Conservation (phyloP, 2,113 vertebrate genomes). For the Nicator chloris region DNA sequence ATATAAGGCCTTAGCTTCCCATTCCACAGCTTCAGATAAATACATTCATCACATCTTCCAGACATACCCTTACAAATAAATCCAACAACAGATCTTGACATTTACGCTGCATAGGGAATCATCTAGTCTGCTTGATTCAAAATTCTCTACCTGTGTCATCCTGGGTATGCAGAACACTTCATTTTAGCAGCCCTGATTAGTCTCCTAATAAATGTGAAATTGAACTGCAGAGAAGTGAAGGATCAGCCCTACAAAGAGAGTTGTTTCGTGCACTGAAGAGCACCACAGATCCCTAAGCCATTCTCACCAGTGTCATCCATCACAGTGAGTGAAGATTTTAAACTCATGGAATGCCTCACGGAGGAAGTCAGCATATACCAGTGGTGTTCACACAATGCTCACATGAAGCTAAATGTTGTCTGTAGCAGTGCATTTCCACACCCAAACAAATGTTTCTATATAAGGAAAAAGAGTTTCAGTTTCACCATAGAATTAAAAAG, state of each 20-base stretch:
- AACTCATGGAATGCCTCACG: not conserved
- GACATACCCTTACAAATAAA: not conserved
- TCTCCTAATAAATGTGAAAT: fast-evolving
- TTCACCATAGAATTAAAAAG: too few species aligned
- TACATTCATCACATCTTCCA: not conserved
- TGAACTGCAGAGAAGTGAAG: not conserved
- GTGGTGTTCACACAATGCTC: not conserved
- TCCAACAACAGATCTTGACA: not conserved
- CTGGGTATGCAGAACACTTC: not conserved
- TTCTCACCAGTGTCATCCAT: not conserved
- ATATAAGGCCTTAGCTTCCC: not conserved
- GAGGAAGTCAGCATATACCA: not conserved
- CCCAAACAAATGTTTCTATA: too few species aligned
- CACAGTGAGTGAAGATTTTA: not conserved
- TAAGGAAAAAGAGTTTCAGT: too few species aligned
- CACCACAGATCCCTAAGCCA: not conserved
- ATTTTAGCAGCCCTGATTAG: not conserved
- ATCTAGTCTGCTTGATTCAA: not conserved
- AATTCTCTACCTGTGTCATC: not conserved
- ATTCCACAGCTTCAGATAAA: not conserved
- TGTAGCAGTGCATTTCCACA: too few species aligned
- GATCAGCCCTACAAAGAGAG: not conserved
- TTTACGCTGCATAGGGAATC: not conserved
- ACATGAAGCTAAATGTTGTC: not conserved
- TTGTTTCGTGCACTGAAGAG: not conserved